Conservation (phyloP, 1,140 invertebrate species). For the Brachionus sp. region DNA sequence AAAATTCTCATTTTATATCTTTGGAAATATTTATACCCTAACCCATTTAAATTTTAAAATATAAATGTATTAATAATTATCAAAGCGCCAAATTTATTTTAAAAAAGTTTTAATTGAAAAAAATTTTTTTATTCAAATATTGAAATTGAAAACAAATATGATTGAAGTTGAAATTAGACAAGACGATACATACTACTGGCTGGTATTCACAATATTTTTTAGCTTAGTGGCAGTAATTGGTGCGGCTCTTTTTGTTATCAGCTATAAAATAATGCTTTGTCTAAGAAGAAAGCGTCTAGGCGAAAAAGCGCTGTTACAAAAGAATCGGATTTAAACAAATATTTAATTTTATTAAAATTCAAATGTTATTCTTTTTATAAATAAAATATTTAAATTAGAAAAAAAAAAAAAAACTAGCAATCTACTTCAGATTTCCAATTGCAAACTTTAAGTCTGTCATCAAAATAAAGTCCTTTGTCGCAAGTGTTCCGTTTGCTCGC, state of each 20-base stretch:
- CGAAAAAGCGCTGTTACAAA: background rate
- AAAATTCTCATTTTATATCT: no score
- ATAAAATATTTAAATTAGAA: background rate
- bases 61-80: no score
- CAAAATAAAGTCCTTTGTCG: conserved; percentile 31
- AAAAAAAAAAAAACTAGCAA: conserved; percentile 5
- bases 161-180: conserved; percentile 9
- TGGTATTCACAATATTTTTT: conserved; percentile 36
- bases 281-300: background rate
- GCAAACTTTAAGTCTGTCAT: conserved; percentile 32
- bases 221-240: background rate
- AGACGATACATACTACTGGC: conserved; percentile 23
- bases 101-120: background rate
- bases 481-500: conserved; percentile 23
- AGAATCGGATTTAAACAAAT: background rate
- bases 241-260: background rate
- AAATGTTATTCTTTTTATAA: background rate
- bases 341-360: background rate
- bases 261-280: conserved; percentile 25
- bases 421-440: conserved; percentile 38
- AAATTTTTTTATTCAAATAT: background rate
- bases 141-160: background rate
- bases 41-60: no score
- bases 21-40: no score
- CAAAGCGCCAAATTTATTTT: background rate